Evolutionary conservation across 2,888 invertebrate genomes (phyloP), one percentile per base, ranked within the genome.

Genomic region (Pristionchus exspectatus): DNA sequence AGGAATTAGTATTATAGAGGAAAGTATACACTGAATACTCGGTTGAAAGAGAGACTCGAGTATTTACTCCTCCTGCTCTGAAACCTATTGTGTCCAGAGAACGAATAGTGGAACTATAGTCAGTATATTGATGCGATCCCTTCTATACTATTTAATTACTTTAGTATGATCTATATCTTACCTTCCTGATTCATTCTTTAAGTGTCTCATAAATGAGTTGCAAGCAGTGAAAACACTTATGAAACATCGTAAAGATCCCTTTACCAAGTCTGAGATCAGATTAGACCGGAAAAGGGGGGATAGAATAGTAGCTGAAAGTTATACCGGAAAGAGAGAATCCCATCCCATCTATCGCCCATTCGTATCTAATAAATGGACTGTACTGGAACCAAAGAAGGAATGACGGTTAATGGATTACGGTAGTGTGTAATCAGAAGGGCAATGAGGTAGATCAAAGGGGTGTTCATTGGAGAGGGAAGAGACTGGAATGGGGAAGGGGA

Each of bases 241-340:
- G 69, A 33, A 18, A 72, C 30, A 72, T 72, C 12, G 12, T 72
- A 72, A 33, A 72, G 69, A 72, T 72, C 69, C 69, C 33, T 33
- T 27, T 30, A 4, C 24, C 63, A 30, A 72, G 69, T 72, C 69
- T 72, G 30, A 72, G 77, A 77, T 77, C 77, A 77, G 77, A 77
- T 77, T 77, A 77, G 77, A 77, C 38, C 24, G 77, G 77, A 77
- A 77, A 77, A 69, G 69, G 10, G 69, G 63, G n/a, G 56, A 56
- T 16, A 56, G 56, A 63, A 77, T 44, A 38, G 77, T 44, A 77
- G 38, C 30, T 27, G 59, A 38, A 74, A 77, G 77, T 77, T 77
- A 77, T 77, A 77, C 77, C 77, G 77, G 77, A 77, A 77, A 44
- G 77, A 44, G 77, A 77, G 77, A 77, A 44, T 77, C 69, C 33